A percentile compares a stretch with the other conserved stretches of the same genome.
These are phyloP conservation scores for Acromyrmex echinatior DNA, from an alignment of 1,140 invertebrate species.

Conservation along the genomic window DNA sequence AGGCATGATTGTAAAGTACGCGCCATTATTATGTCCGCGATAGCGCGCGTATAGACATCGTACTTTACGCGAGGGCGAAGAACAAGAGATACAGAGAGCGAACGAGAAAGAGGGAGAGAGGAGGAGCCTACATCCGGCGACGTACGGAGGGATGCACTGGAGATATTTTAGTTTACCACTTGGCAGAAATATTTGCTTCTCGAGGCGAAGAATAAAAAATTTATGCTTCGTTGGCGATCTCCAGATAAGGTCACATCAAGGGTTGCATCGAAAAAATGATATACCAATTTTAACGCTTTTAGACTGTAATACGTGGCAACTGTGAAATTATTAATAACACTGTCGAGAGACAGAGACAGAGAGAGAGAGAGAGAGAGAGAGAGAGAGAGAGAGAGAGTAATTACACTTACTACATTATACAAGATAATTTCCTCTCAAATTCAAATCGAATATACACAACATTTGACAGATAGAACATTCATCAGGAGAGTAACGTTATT, in stretches of 20 bases:
- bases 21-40: slow-evolving; percentile 69
- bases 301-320: too few species aligned
- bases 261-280: background rate
- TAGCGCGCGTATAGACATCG: slow-evolving; percentile 58
- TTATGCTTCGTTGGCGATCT: background rate
- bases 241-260: background rate
- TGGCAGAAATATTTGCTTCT: background rate
- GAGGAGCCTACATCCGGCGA: slow-evolving; percentile 15
- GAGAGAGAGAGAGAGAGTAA: background rate
- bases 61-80: slow-evolving; percentile 58
- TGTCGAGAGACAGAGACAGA: background rate
- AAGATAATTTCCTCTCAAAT: background rate
- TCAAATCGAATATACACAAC: background rate
- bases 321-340: slow-evolving; percentile 13
- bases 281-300: background rate
- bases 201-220: background rate
- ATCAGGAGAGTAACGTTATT: background rate
- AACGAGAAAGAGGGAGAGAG: background rate
- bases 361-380: too few species aligned
- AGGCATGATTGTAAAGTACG: slow-evolving; percentile 66
- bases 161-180: slow-evolving; percentile 20
- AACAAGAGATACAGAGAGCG: slow-evolving; percentile 28
- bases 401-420: background rate
- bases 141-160: background rate
- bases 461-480: background rate